These are phyloP conservation scores for Diplodus puntazzo DNA, from an alignment of 2,797 vertebrate species.

Conservation along the genomic window DNA sequence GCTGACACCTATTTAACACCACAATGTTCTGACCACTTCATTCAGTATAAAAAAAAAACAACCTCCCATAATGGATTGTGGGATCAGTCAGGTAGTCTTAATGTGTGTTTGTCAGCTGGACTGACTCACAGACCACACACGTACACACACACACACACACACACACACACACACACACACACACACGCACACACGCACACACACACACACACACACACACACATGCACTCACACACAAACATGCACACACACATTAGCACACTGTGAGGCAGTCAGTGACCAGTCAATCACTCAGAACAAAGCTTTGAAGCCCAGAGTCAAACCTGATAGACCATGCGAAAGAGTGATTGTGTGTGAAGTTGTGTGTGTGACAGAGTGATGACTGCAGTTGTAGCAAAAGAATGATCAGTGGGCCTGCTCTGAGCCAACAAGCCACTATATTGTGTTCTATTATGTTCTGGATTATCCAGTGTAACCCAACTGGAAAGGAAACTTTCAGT, in stretches of 20 bases:
- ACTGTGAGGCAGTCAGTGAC: slow-evolving; percentile 59
- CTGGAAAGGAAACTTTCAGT: neutral
- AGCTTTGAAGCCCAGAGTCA: slow-evolving; percentile 69
- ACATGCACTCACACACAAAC: slow-evolving; percentile 33
- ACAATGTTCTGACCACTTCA: slow-evolving; percentile 57
- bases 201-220: slow-evolving; percentile 40
- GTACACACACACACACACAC: slow-evolving; percentile 27
- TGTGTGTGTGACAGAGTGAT: slow-evolving; percentile 37
- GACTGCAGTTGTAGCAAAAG: slow-evolving; percentile 30
- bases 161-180: slow-evolving; percentile 44
- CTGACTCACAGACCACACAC: slow-evolving; percentile 59
- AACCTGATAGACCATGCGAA: slow-evolving; percentile 72
- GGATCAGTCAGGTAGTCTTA: slow-evolving; percentile 70
- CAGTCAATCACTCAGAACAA: slow-evolving; percentile 77
- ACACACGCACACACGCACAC: slow-evolving; percentile 39
- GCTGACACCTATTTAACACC: slow-evolving; percentile 60
- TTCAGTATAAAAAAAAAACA: slow-evolving; percentile 65
- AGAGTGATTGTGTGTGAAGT: slow-evolving; percentile 54
- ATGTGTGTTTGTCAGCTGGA: slow-evolving; percentile 67
- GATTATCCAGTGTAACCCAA: neutral
- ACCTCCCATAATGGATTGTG: slow-evolving; percentile 63
- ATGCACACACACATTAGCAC: slow-evolving; percentile 35
- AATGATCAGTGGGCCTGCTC: slow-evolving; percentile 21
- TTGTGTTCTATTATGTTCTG: slow-evolving; percentile 5
- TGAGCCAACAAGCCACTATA: slow-evolving; percentile 22